Percentiles rank a stretch among this genome's conserved stretches.
Evolutionary conservation across 2,797 vertebrate genomes (phyloP).

Genomic region (Crocidura indochinensis): DNA sequence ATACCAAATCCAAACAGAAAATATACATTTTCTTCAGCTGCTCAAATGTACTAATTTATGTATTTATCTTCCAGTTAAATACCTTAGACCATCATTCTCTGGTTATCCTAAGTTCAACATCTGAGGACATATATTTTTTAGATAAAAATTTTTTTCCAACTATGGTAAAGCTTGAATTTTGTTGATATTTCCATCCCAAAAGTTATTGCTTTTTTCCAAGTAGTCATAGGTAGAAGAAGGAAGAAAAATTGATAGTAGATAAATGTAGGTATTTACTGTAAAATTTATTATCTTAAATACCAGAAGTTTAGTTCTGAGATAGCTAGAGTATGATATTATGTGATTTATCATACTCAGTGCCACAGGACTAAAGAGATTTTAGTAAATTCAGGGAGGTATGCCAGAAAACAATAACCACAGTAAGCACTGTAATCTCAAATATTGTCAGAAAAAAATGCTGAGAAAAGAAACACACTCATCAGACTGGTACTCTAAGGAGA

Average conservation of each 20-base stretch:
- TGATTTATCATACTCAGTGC: conserved; percentile 70
- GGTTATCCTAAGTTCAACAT: conserved; percentile 64
- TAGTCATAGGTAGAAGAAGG: conserved; percentile 51
- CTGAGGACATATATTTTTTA: conserved; percentile 63
- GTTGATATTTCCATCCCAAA: conserved; percentile 59
- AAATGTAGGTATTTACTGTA: conserved; percentile 32
- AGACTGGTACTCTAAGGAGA: neutral
- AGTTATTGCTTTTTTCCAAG: conserved; percentile 62
- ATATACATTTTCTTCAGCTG: conserved; percentile 22
- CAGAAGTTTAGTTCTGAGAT: conserved; percentile 59
- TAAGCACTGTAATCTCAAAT: neutral
- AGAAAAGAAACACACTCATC: neutral
- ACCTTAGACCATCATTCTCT: conserved; percentile 54
- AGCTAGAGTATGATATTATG: conserved; percentile 28
- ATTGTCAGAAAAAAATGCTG: neutral
- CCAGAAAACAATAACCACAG: conserved; percentile 55
- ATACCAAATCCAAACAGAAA: conserved; percentile 49
- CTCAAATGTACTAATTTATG: conserved; percentile 47
- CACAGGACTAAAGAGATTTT: conserved; percentile 30
- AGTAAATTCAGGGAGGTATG: conserved; percentile 65
- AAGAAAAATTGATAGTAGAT: conserved; percentile 31
- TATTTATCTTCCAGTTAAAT: conserved; percentile 60
- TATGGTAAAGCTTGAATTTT: conserved; percentile 49
- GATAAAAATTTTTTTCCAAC: conserved; percentile 74
- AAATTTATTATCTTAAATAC: conserved; percentile 78